phyloP scores from a whole-genome alignment of 2,113 vertebrate genomes.

The Harpagus bidentatus region DNA sequence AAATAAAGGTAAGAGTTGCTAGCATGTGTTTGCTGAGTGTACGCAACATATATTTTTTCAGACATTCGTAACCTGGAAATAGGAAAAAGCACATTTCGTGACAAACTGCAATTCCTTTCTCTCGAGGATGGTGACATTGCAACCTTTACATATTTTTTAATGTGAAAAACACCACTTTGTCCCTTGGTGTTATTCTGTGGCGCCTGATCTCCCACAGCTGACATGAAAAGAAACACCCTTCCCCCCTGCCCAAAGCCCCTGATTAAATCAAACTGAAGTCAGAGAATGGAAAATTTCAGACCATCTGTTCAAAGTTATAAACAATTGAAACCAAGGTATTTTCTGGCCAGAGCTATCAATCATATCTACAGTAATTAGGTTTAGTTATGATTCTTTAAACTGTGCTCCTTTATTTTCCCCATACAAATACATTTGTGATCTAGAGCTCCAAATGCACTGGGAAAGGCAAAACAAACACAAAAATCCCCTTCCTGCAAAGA shows the following conservation, averaged over 20 bases:
- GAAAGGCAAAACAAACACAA: not conserved
- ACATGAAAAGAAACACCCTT: not conserved
- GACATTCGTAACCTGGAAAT: not conserved
- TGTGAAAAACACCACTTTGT: not conserved
- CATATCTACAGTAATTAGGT: not conserved
- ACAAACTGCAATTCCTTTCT: not conserved
- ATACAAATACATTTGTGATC: not conserved
- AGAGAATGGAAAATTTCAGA: constrained; percentile 24
- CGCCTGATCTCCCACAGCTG: not conserved
- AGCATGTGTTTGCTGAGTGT: not conserved
- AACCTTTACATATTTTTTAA: not conserved
- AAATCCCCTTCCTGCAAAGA: not conserved
- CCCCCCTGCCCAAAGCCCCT: not conserved
- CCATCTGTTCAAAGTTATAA: constrained; percentile 32
- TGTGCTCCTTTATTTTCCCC: not conserved
- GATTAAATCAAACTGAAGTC: constrained; percentile 16
- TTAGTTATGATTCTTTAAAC: not conserved
- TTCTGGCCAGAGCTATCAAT: not conserved
- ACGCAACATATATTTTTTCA: not conserved
- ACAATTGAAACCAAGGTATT: constrained; percentile 21
- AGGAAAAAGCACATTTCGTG: not conserved
- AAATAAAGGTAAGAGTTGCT: not conserved
- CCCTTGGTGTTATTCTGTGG: not conserved
- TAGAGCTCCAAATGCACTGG: not conserved
- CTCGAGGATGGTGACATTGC: not conserved